phyloP scores from a whole-genome alignment of 1,140 invertebrate genomes.

The Caerostris extrusa region DNA sequence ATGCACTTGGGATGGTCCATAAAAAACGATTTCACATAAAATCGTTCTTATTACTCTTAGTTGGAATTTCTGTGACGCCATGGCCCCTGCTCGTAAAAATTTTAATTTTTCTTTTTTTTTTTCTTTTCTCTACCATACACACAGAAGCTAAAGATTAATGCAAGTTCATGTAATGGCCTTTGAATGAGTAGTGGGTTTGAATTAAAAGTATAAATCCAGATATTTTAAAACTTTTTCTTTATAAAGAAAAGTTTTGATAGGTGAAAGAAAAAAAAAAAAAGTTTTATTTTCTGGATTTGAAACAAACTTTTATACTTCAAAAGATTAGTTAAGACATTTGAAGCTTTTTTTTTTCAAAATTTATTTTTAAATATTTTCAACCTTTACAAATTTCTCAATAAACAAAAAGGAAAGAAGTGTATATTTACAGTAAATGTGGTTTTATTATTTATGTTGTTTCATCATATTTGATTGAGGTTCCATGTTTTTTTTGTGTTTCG shows the following conservation, averaged over 20 bases:
- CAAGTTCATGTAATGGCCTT: slow-evolving; percentile 11
- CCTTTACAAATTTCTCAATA: no score
- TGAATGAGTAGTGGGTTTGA: background rate
- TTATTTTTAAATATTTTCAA: no score
- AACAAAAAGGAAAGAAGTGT: no score
- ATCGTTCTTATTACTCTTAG: background rate
- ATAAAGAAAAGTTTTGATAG: background rate
- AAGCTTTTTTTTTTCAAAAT: no score
- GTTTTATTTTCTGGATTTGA: slow-evolving; percentile 5
- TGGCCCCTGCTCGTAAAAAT: slow-evolving; percentile 32
- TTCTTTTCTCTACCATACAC: background rate
- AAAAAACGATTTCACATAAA: slow-evolving; percentile 48
- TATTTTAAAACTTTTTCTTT: background rate
- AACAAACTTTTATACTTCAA: background rate
- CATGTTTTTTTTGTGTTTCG: no score
- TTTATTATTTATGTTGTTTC: no score
- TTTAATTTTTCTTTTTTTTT: slow-evolving; percentile 11
- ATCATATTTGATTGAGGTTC: no score
- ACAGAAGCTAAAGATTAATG: slow-evolving; percentile 18
- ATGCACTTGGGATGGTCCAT: background rate
- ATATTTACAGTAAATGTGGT: no score
- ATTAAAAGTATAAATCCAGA: background rate
- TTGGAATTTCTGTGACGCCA: background rate
- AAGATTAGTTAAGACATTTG: no score
- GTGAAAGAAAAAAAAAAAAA: background rate